Conservation (phyloP, 1,140 invertebrate species). For the Eurosta solidaginis region DNA sequence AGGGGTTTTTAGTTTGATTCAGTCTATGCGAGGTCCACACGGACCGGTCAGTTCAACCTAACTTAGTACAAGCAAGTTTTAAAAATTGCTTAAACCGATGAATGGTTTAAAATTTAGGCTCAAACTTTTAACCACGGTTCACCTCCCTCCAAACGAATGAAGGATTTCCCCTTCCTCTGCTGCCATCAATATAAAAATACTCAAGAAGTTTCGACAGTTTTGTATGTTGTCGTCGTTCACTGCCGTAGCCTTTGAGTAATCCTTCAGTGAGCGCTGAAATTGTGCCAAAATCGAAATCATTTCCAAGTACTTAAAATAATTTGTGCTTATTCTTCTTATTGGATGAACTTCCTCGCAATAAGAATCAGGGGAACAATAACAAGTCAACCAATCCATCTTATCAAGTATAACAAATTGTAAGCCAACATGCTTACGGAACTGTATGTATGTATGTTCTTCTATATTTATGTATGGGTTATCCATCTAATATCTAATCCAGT, state of each 20-base stretch:
- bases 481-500: background rate
- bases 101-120: too few species aligned
- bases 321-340: constrained; percentile 1
- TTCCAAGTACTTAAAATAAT: constrained; percentile 21
- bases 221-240: background rate
- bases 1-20: too few species aligned
- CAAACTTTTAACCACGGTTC: too few species aligned
- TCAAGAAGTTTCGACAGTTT: background rate
- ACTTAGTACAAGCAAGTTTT: too few species aligned
- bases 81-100: too few species aligned
- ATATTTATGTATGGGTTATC: background rate
- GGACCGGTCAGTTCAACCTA: too few species aligned
- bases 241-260: background rate
- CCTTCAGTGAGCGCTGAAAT: background rate
- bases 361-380: background rate
- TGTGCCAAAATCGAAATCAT: background rate
- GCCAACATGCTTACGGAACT: background rate
- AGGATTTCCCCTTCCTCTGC: too few species aligned
- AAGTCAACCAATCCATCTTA: background rate
- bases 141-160: too few species aligned
- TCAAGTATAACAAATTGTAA: constrained; percentile 17
- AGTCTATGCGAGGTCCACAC: too few species aligned
- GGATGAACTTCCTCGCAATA: background rate
- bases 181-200: too few species aligned
- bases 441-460: too few species aligned